Evolutionary conservation across 2,888 invertebrate species (phyloP), one percentile per base, ranked within the genome.

Genomic region (Tenthredo scrophulariae): DNA sequence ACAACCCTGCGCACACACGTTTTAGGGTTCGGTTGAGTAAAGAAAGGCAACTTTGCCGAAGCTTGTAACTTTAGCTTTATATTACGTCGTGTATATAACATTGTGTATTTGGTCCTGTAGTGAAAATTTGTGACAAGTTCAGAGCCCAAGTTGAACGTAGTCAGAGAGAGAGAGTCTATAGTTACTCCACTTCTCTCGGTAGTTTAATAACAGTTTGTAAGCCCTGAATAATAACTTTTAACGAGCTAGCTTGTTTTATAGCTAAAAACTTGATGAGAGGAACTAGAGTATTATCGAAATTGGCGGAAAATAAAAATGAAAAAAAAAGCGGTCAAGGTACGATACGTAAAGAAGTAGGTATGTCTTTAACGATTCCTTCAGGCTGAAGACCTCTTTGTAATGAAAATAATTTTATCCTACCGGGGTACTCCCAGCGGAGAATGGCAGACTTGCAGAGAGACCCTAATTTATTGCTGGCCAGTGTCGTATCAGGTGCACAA

Each of bases 401-500:
- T 22, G 54, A 80, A 7, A n/a, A 62, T 65, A 65, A 62, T 62
- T 62, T 13, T 15, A 43, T 40, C 29, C 29, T 29, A 74, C 22
- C 43, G 5, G 26, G 3, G 26, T 67, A 67, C 6, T 33, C 33
- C 33, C 67, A 33, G 18, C 22, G 80, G 15, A 37, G 29, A 58
- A 22, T 37, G 62, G 62, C 80, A 22, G 62, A 40, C 37, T 54
- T 54, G 58, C 37, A 79, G 46, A 43, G 54, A 75, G 58, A 67
- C 79, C 79, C 77, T 46, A 84, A 84, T 85, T 82, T 85, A 85
- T 82, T 65, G 82, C 70, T 54, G 54, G 65, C 37, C 18, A 80
- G 37, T 79, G 62, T 70, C 29, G 85, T 70, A 82, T 85, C 85
- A 72, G 85, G 82, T 85, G 82, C 65, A 43, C 79, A 58, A 84